Percentiles rank a stretch among this genome's conserved stretches.
Evolutionary conservation across 2,888 invertebrate species (phyloP).

Genomic region (Orthosia incerta): DNA sequence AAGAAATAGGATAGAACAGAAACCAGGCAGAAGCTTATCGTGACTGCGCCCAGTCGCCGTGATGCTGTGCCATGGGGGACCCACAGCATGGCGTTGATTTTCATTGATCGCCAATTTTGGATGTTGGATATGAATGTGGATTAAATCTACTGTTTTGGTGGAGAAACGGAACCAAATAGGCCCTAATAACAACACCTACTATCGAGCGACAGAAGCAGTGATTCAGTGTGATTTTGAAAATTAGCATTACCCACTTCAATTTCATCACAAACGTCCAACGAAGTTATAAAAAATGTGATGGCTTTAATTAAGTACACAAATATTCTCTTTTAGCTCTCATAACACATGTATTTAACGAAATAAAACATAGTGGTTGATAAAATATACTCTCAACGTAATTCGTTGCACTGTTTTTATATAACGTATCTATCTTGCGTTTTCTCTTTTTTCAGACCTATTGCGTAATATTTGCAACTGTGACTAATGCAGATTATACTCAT

Average conservation of each 20-base stretch:
- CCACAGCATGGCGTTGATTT: no score
- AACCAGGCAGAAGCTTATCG: no score
- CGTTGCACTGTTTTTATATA: background rate
- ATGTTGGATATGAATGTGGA: no score
- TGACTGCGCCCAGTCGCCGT: no score
- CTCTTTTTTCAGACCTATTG: background rate
- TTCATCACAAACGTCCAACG: background rate
- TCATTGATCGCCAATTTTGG: no score
- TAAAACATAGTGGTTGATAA: background rate
- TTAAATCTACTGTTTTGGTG: background rate
- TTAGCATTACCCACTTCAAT: background rate
- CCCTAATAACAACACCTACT: background rate
- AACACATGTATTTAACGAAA: background rate
- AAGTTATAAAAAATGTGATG: background rate
- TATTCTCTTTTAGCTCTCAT: background rate
- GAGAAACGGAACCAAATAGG: rapidly evolving
- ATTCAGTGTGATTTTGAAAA: background rate
- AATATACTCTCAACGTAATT: background rate
- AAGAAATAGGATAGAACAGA: no score
- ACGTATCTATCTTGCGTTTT: background rate
- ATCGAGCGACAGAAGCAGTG: background rate
- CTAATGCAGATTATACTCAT: conserved; percentile 16
- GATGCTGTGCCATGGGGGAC: no score
- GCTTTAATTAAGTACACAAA: no score
- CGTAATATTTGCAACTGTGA: conserved; percentile 22